Base-by-base conservation (phyloP, 2,888 invertebrate genomes). In the Blastobasis adustella region DNA sequence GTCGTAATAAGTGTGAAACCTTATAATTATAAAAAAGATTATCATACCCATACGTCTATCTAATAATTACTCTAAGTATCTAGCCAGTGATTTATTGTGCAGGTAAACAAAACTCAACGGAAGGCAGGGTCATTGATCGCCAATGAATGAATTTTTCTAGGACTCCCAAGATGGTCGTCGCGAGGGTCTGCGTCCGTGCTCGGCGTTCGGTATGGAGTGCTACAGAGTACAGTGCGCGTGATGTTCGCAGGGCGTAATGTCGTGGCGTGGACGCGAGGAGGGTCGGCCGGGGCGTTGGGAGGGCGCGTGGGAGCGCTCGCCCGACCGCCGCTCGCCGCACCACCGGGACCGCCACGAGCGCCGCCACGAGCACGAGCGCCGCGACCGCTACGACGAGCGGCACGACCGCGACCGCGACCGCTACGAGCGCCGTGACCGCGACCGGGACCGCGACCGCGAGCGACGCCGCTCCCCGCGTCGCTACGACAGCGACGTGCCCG, bases 221-320 rank as follows among this genome's bases (percentile, higher is more conserved):
- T 23, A 23, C 23, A 23, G 23, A 23, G 23, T 23, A 81, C 71
- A 84, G 76, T 69, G 59, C 63, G 71, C 71, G 67, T 70, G 76
- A 75, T 85, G 80, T 86, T 86, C 82, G 67, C 87, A 86, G 87
- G 81, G 73, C 65, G 68, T 66, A 65, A 86, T 86, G 87, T 86
- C 86, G 69, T 83, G 87, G 86, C 78, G 87, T 53, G 76, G 73
- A 58, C 73, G 82, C 52, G 82, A 84, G 56, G 82, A 75, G 84
- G 58, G 76, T 82, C 51, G 66, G 67, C 52, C 64, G 42, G 6
- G 78, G 56, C 76, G 84, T 23, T 84, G 85, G 84, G 76, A 72
- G 55, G 77, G 40, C 42, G 79, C 73, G 42, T 82, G 85, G 84
- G 83, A 83, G 56, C 79, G 80, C 60, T 79, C 76, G 54, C 74